Conservation (phyloP, 2,888 invertebrate species). For the Asteroscopus sphinx region DNA sequence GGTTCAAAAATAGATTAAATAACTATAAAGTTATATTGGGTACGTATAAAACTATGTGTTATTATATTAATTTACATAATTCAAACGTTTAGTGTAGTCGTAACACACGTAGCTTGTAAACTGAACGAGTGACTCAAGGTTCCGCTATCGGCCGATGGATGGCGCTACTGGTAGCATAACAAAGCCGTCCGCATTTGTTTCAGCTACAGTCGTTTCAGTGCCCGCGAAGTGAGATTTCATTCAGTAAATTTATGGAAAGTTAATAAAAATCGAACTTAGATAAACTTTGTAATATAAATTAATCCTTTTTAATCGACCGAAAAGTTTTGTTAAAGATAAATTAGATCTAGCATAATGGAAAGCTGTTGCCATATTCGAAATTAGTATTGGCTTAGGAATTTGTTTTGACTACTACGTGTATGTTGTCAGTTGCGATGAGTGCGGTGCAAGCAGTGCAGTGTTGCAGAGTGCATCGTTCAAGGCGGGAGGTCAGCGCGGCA, state of each 20-base stretch:
- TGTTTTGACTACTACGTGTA: conserved; percentile 5
- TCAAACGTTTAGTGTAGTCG: conserved; percentile 17
- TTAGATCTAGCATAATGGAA: background rate
- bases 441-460: conserved; percentile 41
- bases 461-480: conserved; percentile 65
- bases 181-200: conserved; percentile 24
- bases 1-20: conserved; percentile 31
- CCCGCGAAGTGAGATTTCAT: conserved; percentile 19
- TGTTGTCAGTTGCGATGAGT: conserved; percentile 30
- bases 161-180: conserved; percentile 69
- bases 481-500: conserved; percentile 79
- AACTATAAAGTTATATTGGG: conserved; percentile 21
- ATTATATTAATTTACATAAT: conserved; percentile 48
- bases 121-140: conserved; percentile 50
- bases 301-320: background rate
- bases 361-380: background rate
- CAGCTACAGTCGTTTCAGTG: conserved; percentile 26
- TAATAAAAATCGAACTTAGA: no score
- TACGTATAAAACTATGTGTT: conserved; percentile 25
- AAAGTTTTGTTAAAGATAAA: background rate
- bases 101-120: conserved; percentile 22
- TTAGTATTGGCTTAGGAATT: background rate
- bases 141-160: conserved; percentile 82
- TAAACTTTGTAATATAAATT: background rate
- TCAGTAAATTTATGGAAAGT: conserved; percentile 5